phyloP scores from a whole-genome alignment of 2,113 vertebrate genomes.

The Castor canadensis region DNA sequence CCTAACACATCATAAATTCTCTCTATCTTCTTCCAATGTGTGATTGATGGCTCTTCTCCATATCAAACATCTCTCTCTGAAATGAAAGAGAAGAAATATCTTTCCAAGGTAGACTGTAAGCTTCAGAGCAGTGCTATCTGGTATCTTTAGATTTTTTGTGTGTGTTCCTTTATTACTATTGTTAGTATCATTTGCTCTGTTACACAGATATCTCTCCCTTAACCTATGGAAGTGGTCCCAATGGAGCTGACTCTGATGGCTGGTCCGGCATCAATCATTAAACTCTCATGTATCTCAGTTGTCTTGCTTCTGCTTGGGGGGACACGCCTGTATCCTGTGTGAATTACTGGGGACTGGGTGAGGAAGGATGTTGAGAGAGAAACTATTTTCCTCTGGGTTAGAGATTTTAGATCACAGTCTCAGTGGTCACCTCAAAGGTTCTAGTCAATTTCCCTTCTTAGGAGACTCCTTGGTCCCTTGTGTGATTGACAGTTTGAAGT shows the following conservation, averaged over 20 bases:
- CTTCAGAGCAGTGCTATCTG: not conserved
- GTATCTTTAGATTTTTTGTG: not conserved
- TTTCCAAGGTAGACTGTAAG: not conserved
- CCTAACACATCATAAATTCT: not conserved
- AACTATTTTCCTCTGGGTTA: not conserved
- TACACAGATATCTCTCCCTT: not conserved
- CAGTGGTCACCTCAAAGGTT: not conserved
- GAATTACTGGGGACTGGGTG: no score
- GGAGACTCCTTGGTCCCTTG: not conserved
- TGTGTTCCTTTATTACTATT: not conserved
- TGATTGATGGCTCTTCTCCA: not conserved
- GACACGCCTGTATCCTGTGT: not conserved
- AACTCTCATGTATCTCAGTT: not conserved
- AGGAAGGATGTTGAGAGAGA: not conserved
- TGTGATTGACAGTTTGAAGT: not conserved
- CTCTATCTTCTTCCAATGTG: not conserved
- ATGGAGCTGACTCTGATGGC: not conserved
- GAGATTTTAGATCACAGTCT: not conserved
- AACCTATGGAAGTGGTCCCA: not conserved
- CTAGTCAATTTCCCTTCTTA: not conserved
- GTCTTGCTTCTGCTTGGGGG: not conserved
- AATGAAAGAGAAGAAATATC: not conserved
- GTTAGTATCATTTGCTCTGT: not conserved
- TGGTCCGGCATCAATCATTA: not conserved
- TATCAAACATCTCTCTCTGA: not conserved